Conservation (phyloP, 2,113 vertebrate species). For the Rattus norvegicus region DNA sequence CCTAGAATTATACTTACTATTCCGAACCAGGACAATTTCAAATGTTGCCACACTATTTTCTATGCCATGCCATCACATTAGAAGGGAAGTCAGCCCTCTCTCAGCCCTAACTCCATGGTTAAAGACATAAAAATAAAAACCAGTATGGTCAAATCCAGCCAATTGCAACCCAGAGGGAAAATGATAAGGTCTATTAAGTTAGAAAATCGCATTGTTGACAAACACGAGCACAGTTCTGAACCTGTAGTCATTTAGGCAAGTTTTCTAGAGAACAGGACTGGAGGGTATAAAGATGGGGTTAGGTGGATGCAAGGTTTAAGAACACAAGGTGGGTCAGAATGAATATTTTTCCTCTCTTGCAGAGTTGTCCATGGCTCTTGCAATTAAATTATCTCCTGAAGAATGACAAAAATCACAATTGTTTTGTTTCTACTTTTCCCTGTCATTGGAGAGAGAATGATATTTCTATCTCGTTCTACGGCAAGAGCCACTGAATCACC, state of each 20-base stretch:
- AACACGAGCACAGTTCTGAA: not conserved
- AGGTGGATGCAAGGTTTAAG: not conserved
- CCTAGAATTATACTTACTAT: not conserved
- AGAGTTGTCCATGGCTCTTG: not conserved
- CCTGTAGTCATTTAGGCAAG: not conserved
- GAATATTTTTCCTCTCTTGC: not conserved
- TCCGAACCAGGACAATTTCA: slow-evolving; percentile 30
- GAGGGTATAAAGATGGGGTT: not conserved
- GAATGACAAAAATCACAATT: not conserved
- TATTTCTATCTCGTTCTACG: slow-evolving; percentile 55
- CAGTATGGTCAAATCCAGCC: not conserved
- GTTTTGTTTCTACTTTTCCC: slow-evolving; percentile 51
- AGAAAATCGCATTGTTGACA: not conserved
- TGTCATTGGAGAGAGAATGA: slow-evolving; percentile 45
- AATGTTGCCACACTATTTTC: not conserved
- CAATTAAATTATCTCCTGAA: slow-evolving; percentile 26
- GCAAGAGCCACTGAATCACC: slow-evolving; percentile 74
- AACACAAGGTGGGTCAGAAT: not conserved
- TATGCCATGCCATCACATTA: not conserved
- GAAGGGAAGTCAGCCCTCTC: not conserved
- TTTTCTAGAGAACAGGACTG: not conserved
- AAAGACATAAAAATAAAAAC: not conserved
- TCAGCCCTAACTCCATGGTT: not conserved
- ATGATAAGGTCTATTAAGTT: not conserved
- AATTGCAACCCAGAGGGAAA: not conserved